phyloP scores from a whole-genome alignment of 2,113 vertebrate genomes.

The Melanocharis versteri region DNA sequence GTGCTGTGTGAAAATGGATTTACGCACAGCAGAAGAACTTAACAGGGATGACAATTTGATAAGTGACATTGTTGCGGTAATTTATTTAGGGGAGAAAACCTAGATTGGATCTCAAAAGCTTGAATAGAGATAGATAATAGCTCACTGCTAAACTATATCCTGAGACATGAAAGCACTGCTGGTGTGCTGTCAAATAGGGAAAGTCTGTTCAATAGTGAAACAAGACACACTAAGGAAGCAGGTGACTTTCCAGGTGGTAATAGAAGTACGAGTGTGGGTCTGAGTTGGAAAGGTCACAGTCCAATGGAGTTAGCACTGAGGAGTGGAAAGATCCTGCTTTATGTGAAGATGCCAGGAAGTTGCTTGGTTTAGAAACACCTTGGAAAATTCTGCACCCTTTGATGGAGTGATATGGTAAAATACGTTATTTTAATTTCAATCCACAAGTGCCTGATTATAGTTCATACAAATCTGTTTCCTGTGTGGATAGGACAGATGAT shows the following conservation, averaged over 20 bases:
- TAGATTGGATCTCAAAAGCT: slow-evolving; percentile 12
- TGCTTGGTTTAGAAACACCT: background rate
- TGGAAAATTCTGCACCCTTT: background rate
- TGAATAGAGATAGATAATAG: background rate
- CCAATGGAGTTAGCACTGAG: background rate
- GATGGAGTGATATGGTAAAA: background rate
- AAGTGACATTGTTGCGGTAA: background rate
- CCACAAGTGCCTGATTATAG: background rate
- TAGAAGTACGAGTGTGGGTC: background rate
- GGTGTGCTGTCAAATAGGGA: background rate
- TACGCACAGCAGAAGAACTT: background rate
- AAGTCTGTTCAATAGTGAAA: background rate
- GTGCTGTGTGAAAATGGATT: slow-evolving; percentile 32
- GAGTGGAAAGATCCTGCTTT: background rate
- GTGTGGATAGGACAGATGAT: background rate
- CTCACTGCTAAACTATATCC: background rate
- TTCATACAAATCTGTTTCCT: background rate
- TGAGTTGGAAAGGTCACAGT: background rate
- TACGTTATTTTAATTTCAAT: background rate
- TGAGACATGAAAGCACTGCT: background rate
- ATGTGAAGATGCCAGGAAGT: background rate
- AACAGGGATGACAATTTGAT: slow-evolving; percentile 23
- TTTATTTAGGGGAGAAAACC: slow-evolving; percentile 12
- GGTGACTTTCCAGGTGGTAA: background rate
- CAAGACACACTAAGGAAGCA: background rate